These are phyloP conservation scores for Porites rus DNA, from an alignment of 92 coral and sea anemone genomes.

Conservation along the genomic window DNA sequence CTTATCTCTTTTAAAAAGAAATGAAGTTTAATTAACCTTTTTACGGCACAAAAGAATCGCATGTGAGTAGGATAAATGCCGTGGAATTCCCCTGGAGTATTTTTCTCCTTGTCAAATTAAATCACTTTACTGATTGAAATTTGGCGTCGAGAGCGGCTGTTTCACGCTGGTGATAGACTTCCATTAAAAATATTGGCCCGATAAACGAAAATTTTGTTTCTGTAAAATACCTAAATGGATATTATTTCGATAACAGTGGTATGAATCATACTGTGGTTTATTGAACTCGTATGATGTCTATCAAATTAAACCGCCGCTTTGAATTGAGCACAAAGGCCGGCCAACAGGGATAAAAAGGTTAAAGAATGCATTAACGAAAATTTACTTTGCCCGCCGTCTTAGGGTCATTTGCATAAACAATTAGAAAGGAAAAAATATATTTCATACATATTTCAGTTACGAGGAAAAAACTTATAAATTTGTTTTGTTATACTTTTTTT, in stretches of 20 bases:
- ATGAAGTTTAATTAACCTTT: slow-evolving; percentile 27
- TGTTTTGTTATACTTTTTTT: too few species aligned
- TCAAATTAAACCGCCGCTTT: slow-evolving; percentile 6
- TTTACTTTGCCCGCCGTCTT: slow-evolving; percentile 15
- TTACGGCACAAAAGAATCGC: slow-evolving; percentile 1
- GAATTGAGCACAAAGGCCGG: neutral
- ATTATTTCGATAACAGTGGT: slow-evolving; percentile 1
- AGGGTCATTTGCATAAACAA: neutral
- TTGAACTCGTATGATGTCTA: neutral
- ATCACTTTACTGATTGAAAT: neutral
- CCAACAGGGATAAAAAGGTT: slow-evolving; percentile 9
- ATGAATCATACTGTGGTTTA: neutral
- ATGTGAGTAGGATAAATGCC: neutral
- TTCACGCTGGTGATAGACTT: neutral
- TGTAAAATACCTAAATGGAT: neutral
- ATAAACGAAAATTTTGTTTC: neutral
- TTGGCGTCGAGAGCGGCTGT: neutral
- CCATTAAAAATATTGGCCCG: neutral
- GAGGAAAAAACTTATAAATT: too few species aligned
- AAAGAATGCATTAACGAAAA: neutral
- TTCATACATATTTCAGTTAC: neutral
- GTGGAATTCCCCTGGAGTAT: neutral
- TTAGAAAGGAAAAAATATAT: neutral
- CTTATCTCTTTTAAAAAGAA: slow-evolving; percentile 16
- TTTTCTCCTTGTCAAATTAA: neutral